phyloP scores from a whole-genome alignment of 2,888 invertebrate species.

The Harpalus rufipes region DNA sequence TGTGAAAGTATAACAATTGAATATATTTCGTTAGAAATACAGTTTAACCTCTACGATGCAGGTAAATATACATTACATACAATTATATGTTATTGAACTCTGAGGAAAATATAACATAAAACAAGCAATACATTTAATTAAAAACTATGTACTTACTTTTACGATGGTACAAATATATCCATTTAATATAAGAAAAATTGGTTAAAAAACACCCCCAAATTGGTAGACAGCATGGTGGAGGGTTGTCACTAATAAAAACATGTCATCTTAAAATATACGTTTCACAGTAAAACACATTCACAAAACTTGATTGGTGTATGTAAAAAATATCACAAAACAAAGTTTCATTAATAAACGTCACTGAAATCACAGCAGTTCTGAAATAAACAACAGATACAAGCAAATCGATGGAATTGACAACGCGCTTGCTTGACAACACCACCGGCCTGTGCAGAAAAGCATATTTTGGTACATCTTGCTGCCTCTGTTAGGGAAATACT shows the following conservation, averaged over 20 bases:
- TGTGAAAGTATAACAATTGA: neutral
- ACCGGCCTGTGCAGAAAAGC: constrained; percentile 43
- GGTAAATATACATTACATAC: neutral
- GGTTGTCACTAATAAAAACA: constrained; percentile 66
- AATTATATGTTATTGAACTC: constrained; percentile 16
- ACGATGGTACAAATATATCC: constrained; percentile 57
- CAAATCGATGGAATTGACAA: constrained; percentile 70
- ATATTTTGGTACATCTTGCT: neutral
- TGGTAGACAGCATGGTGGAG: constrained; percentile 64
- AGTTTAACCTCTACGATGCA: constrained; percentile 23
- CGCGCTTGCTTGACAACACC: constrained; percentile 70
- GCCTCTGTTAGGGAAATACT: constrained; percentile 1
- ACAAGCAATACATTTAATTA: neutral
- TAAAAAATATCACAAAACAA: constrained; percentile 50
- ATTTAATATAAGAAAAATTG: constrained; percentile 47
- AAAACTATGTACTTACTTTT: constrained; percentile 48
- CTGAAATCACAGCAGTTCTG: constrained; percentile 44
- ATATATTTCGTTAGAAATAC: neutral
- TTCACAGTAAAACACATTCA: constrained; percentile 59
- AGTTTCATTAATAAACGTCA: constrained; percentile 63
- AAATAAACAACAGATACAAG: constrained; percentile 69
- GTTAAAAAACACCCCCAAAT: constrained; percentile 61
- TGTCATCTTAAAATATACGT: constrained; percentile 47
- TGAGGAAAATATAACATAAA: constrained; percentile 8
- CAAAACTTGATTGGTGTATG: constrained; percentile 44